phyloP scores from a whole-genome alignment of 2,888 invertebrate species.

The Spatulosminthurus flaviceps region DNA sequence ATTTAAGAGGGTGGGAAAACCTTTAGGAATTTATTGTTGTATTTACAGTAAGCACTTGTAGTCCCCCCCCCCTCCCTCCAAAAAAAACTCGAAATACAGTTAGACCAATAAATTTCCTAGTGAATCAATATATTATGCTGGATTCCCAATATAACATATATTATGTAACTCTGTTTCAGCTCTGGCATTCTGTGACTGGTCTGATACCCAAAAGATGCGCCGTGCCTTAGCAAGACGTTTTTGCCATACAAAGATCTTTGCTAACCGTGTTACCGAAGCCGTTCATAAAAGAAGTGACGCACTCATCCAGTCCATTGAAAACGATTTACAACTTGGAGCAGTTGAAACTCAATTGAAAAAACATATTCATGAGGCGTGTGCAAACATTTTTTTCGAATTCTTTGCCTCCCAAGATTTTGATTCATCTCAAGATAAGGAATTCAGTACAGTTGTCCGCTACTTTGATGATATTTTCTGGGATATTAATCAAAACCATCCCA shows the following conservation, averaged over 20 bases:
- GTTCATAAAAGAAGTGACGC: constrained; percentile 51
- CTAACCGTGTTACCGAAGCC: constrained; percentile 54
- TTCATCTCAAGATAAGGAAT: constrained; percentile 74
- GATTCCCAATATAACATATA: neutral
- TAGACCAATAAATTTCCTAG: neutral
- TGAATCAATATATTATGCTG: neutral
- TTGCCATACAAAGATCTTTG: constrained; percentile 68
- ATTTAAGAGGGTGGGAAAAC: neutral
- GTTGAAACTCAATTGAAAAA: constrained; percentile 72
- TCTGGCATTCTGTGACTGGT: constrained; percentile 88
- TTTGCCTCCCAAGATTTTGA: constrained; percentile 85
- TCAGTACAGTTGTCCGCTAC: constrained; percentile 74
- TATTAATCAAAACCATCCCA: constrained; percentile 87
- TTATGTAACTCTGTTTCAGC: constrained; percentile 69
- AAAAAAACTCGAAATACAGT: constrained; percentile 21
- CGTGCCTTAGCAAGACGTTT: constrained; percentile 81
- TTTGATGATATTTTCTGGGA: constrained; percentile 93
- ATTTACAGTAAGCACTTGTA: too few species aligned
- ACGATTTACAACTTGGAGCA: constrained; percentile 35
- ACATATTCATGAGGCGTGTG: constrained; percentile 76
- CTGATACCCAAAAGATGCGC: constrained; percentile 79
- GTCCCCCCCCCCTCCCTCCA: neutral
- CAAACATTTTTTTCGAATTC: constrained; percentile 86
- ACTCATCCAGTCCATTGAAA: constrained; percentile 48
- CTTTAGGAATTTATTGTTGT: constrained; percentile 7